Evolutionary conservation across 1,140 invertebrate species (phyloP), one percentile per base, ranked within the genome.

Genomic region (Drosophila albomicans): DNA sequence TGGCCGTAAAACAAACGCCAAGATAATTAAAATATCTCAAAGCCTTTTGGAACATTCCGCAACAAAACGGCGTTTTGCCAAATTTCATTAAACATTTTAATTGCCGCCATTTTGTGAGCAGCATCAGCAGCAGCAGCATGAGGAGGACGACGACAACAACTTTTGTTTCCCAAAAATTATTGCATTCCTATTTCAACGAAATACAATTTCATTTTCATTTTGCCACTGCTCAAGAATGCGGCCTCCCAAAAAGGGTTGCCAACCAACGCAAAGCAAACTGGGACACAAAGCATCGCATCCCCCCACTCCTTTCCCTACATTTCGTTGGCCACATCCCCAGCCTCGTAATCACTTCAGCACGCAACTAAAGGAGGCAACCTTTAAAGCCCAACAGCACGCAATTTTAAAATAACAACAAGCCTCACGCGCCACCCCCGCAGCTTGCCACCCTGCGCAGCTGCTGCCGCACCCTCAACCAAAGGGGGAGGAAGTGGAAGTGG

Each of bases 1-100:
- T 32, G 56, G 79, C 81, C 81, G 72, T 88, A 84, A 88, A 88
- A 84, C 80, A 78, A 79, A 81, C 79, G 72, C 67, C 71, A 61
- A 89, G 81, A 89, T 85, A 89, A 90, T 89, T 89, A 89, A 89
- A 89, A 89, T 89, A 89, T 65, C 75, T 85, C 68, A 69, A 75
- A 66, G 49, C 52, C 64, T 75, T 65, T 71, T 49, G 38, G 48
- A 65, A 80, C 72, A 79, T 79, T 87, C 61, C 69, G 48, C 25
- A 71, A 58, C 58, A 78, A 74, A 78, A 62, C 52, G 64, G 16
- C 48, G 58, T 72, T 84, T 85, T 78, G 64, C 57, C 49, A 75
- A 89, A 89, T 89, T 89, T 89, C 85, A 89, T 89, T 89, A 85
- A 90, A 85, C 87, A 89, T 90, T 89, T 89, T 89, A 89, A 89